Base-by-base conservation (phyloP, 2,113 vertebrate genomes). In the Chaetops frenatus region DNA sequence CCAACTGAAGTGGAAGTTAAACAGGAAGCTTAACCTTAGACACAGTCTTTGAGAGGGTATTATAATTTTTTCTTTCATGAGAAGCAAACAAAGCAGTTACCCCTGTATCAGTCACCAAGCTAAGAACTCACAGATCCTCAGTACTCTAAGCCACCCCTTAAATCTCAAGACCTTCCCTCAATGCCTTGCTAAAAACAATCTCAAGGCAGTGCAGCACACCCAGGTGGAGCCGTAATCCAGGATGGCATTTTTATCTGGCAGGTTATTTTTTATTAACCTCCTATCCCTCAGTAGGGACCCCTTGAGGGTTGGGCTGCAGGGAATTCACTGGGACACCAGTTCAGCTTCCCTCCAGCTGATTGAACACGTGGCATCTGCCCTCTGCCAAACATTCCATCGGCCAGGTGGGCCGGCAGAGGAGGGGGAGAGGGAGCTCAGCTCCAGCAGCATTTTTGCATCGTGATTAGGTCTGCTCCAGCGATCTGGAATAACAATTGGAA, bases 241-340 rank as follows among this genome's bases (percentile, higher is more conserved):
- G 78, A 81, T 7, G 88, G 96, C 92, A 53, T 94, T 97, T 97
- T 97, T 92, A 98, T 95, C 96, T 92, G 83, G 91, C 56, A 62
- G 91, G 38, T 77, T 93, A 76, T 93, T 93, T 96, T 96, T 96
- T 95, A 97, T 97, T 93, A 94, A 77, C 91, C 74, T 88, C 71
- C 94, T 90, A 81, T 92, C 96, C 94, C 88, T 96, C 96, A 96
- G 93, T 50, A 94, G 95, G 66, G 86, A 97, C 78, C 88, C 95
- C 94, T 95, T 2, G 65, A 96, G 97, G 93, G 91, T 31, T 94
- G 78, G 53, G 87, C 83, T 93, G 90, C 28, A 90, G 88, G 58
- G 81, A 95, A 96, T 94, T 87, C 73, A 10, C 90, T 58, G 51
- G 71, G 47, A 77, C 28, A 94, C 96, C 96, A 74, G 88, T 28